Base-by-base conservation (phyloP, 2,797 vertebrate species). In the Tenualosa thibaudeaui region DNA sequence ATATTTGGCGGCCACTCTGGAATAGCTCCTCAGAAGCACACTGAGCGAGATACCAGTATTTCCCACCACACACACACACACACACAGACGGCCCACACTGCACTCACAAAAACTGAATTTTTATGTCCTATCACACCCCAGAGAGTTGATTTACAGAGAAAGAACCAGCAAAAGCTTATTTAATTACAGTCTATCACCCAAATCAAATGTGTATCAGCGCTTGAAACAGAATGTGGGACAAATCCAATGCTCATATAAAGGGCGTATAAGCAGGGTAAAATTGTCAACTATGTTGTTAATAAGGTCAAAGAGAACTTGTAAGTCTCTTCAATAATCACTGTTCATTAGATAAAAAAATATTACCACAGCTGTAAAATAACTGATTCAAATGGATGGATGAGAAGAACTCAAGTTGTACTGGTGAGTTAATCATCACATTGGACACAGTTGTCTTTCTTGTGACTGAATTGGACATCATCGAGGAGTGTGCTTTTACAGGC, bases 71-170 rank as follows among this genome's bases (percentile, higher is more conserved):
- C 7, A 51, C 50, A 12, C 50, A 51, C 7, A 51, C 50, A 51
- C 9, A 51, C 87, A 86, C 91, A 90, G 89, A 85, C 90, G 91
- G 86, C 86, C 89, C 90, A 90, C 90, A 75, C 90, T 85, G 84
- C 89, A 92, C 91, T 89, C 91, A 91, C 86, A 81, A 87, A 90
- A 88, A 53, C 89, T 90, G 91, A 89, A 89, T 89, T 90, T 93
- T 89, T 90, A 89, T 93, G 92, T 92, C 89, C 89, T 87, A 88
- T 90, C 86, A 83, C 88, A 82, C 93, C 92, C 93, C 58, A 86
- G 91, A 93, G 94, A 93, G 89, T 87, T 87, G 88, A 89, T 93
- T 93, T 92, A 92, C 92, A 92, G 92, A 91, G 89, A 90, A 89
- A 84, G 90, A 93, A 92, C 88, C 91, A 90, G 93, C 71, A 89